Evolutionary conservation across 2,888 invertebrate species (phyloP).

Genomic region (Ethmia dodecea): DNA sequence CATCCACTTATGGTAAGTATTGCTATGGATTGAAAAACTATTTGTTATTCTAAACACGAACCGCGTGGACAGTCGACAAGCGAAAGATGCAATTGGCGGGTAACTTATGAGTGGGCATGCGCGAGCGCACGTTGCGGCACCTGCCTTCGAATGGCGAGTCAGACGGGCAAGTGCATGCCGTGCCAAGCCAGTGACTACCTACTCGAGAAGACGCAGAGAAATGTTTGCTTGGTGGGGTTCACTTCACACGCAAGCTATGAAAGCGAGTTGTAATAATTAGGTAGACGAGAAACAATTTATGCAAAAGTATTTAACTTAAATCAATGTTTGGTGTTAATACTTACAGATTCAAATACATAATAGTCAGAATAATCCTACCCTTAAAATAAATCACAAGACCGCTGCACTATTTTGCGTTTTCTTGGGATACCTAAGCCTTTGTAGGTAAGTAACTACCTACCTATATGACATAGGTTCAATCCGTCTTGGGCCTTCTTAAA

Average conservation of each 20-base stretch:
- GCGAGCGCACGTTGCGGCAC: conserved; percentile 43
- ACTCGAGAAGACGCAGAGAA: conserved; percentile 40
- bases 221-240: conserved; percentile 38
- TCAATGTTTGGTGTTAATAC: no score
- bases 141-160: conserved; percentile 46
- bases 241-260: conserved; percentile 46
- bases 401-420: no score
- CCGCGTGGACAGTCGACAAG: conserved; percentile 49
- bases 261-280: conserved; percentile 28
- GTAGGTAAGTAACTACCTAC: not conserved
- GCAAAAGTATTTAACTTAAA: no score
- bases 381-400: no score
- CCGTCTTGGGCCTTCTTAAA: not conserved
- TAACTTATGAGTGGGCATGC: conserved; percentile 36
- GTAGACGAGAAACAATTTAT: conserved; percentile 6
- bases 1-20: conserved; percentile 58
- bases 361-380: no score
- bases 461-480: no score
- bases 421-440: no score
- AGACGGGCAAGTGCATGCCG: conserved; percentile 25
- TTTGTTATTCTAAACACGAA: conserved; percentile 59
- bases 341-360: no score
- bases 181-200: conserved; percentile 16
- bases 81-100: conserved; percentile 48
- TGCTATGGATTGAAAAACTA: conserved; percentile 43